phyloP scores from a whole-genome alignment of 2,113 vertebrate species.

The Peromyscus leucopus region DNA sequence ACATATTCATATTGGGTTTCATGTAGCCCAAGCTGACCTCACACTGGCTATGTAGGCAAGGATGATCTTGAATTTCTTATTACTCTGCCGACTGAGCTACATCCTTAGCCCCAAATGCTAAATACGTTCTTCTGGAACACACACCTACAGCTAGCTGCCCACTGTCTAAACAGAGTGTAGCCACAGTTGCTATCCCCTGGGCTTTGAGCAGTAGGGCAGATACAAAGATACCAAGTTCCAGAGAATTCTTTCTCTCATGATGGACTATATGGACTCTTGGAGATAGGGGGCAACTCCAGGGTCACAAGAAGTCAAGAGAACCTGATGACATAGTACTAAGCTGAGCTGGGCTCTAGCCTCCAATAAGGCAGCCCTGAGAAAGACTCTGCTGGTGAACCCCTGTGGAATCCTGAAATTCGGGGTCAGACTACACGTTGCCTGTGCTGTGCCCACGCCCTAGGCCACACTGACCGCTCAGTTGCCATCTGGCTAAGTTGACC shows the following conservation, averaged over 20 bases:
- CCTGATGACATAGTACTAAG: background rate
- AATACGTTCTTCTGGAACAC: background rate
- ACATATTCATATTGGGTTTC: background rate
- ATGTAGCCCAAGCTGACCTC: background rate
- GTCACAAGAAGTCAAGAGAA: background rate
- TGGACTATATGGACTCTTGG: background rate
- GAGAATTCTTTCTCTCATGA: background rate
- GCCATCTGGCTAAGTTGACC: background rate
- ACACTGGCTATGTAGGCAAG: no score
- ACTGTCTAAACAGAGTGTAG: background rate
- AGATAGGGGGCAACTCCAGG: background rate
- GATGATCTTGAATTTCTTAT: background rate
- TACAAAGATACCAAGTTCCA: background rate
- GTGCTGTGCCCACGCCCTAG: background rate
- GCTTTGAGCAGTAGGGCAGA: background rate
- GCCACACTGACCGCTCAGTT: background rate
- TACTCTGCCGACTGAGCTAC: background rate
- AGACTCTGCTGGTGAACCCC: background rate
- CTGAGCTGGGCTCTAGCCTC: background rate
- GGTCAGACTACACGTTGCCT: background rate
- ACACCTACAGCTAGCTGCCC: background rate
- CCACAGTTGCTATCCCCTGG: no score
- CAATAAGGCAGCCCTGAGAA: rapidly evolving
- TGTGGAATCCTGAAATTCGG: background rate
- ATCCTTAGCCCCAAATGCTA: background rate